These are phyloP conservation scores for Timema cristinae DNA, from an alignment of 2,888 invertebrate species.

Conservation along the genomic window DNA sequence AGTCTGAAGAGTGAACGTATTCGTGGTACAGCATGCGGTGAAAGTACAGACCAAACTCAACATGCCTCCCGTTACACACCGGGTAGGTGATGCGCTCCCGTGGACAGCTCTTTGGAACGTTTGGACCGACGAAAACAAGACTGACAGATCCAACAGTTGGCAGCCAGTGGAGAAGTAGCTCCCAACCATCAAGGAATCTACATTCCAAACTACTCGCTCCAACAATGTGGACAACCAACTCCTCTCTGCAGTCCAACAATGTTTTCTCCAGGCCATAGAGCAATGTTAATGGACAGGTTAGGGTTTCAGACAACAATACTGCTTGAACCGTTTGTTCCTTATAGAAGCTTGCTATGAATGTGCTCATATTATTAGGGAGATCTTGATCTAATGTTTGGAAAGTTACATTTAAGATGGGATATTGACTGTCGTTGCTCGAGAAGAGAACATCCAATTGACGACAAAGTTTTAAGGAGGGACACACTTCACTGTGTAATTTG, in stretches of 20 bases:
- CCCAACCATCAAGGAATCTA: constrained; percentile 1
- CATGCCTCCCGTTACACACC: background rate
- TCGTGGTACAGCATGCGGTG: constrained; percentile 10
- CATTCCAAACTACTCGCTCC: constrained; percentile 13
- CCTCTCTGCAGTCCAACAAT: background rate
- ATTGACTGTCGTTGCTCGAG: background rate
- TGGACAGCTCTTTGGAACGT: background rate
- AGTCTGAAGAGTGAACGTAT: background rate
- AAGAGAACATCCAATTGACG: background rate
- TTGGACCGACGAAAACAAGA: constrained; percentile 8
- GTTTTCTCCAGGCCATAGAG: constrained; percentile 10
- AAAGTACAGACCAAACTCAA: background rate
- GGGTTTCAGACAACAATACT: constrained; percentile 6
- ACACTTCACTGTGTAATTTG: background rate
- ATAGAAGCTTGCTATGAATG: background rate
- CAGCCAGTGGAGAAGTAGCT: constrained; percentile 11
- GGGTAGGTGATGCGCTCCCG: background rate
- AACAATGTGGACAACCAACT: background rate
- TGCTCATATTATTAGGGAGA: background rate
- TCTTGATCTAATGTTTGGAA: background rate
- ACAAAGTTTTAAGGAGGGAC: constrained; percentile 9
- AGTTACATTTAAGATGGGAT: background rate
- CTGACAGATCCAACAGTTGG: background rate
- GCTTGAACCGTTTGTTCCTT: background rate
- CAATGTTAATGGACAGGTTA: constrained; percentile 17